Conservation (phyloP, 2,797 vertebrate genomes). For the Microchirus variegatus region DNA sequence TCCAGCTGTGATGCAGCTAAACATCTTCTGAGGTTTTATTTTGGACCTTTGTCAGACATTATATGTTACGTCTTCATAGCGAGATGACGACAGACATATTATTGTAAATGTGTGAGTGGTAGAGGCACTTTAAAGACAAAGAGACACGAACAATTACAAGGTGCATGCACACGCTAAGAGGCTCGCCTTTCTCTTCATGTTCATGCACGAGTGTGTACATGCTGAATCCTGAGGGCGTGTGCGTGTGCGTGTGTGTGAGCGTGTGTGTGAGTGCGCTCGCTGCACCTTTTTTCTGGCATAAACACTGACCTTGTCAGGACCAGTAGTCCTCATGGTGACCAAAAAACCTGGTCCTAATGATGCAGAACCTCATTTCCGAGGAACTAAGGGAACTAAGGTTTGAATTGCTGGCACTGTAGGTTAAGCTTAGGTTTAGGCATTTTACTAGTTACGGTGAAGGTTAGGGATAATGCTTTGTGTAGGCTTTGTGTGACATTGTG, state of each 20-base stretch:
- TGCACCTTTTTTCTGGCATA: too few species aligned
- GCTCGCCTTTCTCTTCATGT: slow-evolving; percentile 44
- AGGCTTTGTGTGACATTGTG: too few species aligned
- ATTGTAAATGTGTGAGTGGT: slow-evolving; percentile 9
- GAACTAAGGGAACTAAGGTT: too few species aligned
- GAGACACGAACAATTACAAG: slow-evolving; percentile 13
- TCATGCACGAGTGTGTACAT: slow-evolving; percentile 17
- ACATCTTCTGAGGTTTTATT: not conserved
- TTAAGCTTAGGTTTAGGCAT: too few species aligned
- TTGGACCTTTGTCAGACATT: not conserved
- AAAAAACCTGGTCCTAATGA: too few species aligned
- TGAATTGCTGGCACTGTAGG: too few species aligned
- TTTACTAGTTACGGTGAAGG: too few species aligned
- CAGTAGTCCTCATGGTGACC: too few species aligned
- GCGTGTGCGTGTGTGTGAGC: slow-evolving; percentile 11
- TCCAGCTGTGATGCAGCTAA: not conserved
- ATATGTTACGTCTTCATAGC: not conserved
- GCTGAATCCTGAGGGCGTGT: slow-evolving; percentile 21
- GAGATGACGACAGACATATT: slow-evolving; percentile 11
- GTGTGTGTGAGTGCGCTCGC: not conserved
- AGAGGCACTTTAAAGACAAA: slow-evolving; percentile 10
- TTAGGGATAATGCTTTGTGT: too few species aligned
- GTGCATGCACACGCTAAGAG: slow-evolving; percentile 29
- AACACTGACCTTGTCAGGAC: too few species aligned
- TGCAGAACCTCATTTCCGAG: too few species aligned